A percentile compares a stretch with the other conserved stretches of the same genome.
phyloP scores from a whole-genome alignment of 2,113 vertebrate genomes.

The Pseudorhombus dupliciocellatus region DNA sequence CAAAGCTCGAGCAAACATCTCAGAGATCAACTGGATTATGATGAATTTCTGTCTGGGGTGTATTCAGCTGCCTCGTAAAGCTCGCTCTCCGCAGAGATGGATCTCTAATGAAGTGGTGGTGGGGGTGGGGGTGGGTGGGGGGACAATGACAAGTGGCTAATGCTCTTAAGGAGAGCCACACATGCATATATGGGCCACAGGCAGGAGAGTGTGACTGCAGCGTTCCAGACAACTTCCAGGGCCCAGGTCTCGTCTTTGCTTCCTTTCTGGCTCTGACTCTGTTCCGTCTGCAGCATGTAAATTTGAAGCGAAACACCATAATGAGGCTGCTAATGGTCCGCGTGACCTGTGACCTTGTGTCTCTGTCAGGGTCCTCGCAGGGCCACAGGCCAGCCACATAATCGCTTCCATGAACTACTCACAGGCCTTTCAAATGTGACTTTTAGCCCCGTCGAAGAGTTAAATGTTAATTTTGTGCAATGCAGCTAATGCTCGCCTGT shows the following conservation, averaged over 20 bases:
- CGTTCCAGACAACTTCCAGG: slow-evolving; percentile 7
- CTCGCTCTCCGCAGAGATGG: slow-evolving; percentile 37
- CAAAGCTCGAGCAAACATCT: slow-evolving; percentile 59
- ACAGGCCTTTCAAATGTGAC: slow-evolving; percentile 73
- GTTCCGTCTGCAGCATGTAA: slow-evolving; percentile 44
- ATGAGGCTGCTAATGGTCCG: slow-evolving; percentile 75
- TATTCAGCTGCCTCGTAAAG: slow-evolving; percentile 48
- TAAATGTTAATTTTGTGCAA: slow-evolving; percentile 81
- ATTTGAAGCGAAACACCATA: slow-evolving; percentile 64
- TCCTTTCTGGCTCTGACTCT: slow-evolving; percentile 6
- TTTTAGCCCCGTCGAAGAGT: slow-evolving; percentile 73
- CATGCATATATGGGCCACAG: slow-evolving; percentile 1
- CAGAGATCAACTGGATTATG: slow-evolving; percentile 69
- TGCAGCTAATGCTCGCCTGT: slow-evolving; percentile 78
- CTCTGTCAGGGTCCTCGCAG: slow-evolving; percentile 65
- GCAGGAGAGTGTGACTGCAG: slow-evolving; percentile 5
- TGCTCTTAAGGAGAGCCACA: slow-evolving; percentile 49
- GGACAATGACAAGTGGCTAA: slow-evolving; percentile 37
- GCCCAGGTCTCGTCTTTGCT: slow-evolving; percentile 2
- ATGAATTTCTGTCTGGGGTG: slow-evolving; percentile 52
- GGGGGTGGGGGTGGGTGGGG: not conserved
- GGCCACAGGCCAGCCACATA: slow-evolving; percentile 67
- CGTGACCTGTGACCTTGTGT: slow-evolving; percentile 69
- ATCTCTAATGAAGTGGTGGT: slow-evolving; percentile 52
- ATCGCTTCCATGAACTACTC: slow-evolving; percentile 81